A percentile compares a stretch with the other conserved stretches of the same genome.
Evolutionary conservation across 2,888 invertebrate species (phyloP).

Genomic region (Drosophila conformis): DNA sequence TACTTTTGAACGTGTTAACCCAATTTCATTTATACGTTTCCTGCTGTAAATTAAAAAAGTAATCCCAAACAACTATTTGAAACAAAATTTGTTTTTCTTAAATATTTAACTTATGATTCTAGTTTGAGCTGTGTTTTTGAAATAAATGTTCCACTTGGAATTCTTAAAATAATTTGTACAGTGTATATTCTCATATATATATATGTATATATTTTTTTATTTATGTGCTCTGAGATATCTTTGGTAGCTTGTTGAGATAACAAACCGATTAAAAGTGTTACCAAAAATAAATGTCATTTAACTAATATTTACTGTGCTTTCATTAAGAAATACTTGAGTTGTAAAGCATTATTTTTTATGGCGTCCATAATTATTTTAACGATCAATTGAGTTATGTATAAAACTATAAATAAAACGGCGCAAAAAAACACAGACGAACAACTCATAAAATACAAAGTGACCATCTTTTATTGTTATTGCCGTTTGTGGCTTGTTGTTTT

Average conservation of each 20-base stretch:
- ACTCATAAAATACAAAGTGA: slow-evolving; percentile 21
- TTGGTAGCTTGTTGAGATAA: slow-evolving; percentile 47
- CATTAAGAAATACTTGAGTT: slow-evolving; percentile 62
- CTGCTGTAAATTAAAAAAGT: background rate
- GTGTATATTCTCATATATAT: too few species aligned
- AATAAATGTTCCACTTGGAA: background rate
- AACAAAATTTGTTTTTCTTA: background rate
- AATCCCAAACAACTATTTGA: background rate
- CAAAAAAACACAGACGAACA: slow-evolving; percentile 8
- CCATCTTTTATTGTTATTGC: slow-evolving; percentile 41
- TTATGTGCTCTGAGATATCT: background rate
- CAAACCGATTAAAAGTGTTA: slow-evolving; percentile 61
- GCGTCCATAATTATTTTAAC: slow-evolving; percentile 79
- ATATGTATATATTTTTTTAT: background rate
- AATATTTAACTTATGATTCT: background rate
- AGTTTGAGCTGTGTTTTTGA: background rate
- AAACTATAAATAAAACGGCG: slow-evolving; percentile 23
- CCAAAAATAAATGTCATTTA: slow-evolving; percentile 41
- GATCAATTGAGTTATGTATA: slow-evolving; percentile 81
- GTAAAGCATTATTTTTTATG: slow-evolving; percentile 67
- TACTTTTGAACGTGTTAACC: too few species aligned
- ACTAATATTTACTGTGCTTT: slow-evolving; percentile 38
- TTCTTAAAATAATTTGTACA: background rate
- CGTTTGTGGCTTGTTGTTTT: slow-evolving; percentile 6
- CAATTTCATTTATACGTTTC: background rate